Evolutionary conservation across 2,888 invertebrate genomes (phyloP), one percentile per base, ranked within the genome.

Genomic region (Drosophila subsilvestris): DNA sequence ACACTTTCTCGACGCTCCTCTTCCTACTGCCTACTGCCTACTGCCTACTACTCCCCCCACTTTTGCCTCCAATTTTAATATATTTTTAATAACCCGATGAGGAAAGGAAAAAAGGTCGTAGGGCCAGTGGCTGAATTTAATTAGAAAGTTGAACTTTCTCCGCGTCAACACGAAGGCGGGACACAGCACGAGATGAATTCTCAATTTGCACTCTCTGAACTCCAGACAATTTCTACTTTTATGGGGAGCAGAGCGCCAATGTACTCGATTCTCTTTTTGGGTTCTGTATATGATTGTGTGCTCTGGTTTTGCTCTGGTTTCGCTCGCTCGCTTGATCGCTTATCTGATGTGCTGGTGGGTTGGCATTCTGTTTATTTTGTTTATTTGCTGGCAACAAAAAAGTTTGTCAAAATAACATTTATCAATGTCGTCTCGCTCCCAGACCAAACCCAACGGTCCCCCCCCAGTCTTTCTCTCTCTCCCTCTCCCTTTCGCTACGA

Each of bases 351-450:
- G 18, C 45, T 27, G 47, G 37, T 20, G 56, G 56, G 42, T 27
- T 42, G 37, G 25, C 58, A 51, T 62, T 56, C n/a, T 14, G 50
- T 62, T 63, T 54, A 12, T 51, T 62, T 67, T 67, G 32, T 58
- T 27, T 44, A 47, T 37, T 54, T 37, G 32, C 18, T 18, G 48
- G 27, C 44, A 70, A 67, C 45, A n/a, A 51, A 50, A 60, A 70
- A 70, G 67, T 81, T 83, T 47, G 48, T 49, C 63, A 75, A 77
- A 84, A 83, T 79, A 82, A 74, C 84, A 83, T 83, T 83, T 77
- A 80, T 83, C 85, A 83, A 77, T 79, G 85, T 82, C 82, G 47
- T 66, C 48, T 27, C 47, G 25, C 43, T 54, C 20, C 47, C 42
- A 2, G 12, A 14, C 47, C 42, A 2, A 9, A 14, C n/a, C 22